Percentiles rank a stretch among this genome's conserved stretches.
Evolutionary conservation across 2,113 vertebrate genomes (phyloP).

Genomic region (Amphilophus citrinellus): DNA sequence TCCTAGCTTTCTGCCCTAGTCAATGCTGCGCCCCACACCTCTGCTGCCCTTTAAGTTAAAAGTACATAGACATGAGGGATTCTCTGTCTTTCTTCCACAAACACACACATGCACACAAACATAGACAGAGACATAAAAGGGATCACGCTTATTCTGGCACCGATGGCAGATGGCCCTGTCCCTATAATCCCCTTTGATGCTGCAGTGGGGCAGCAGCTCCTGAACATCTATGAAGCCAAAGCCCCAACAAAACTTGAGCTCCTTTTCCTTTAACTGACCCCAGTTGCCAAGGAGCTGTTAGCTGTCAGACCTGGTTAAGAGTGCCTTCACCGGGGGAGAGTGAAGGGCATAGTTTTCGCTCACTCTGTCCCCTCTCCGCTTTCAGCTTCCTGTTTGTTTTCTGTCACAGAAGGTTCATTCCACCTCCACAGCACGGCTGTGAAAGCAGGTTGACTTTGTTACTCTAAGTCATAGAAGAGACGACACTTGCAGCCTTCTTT

Average conservation of each 20-base stretch:
- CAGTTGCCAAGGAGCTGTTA: slow-evolving; percentile 82
- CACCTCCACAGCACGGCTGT: slow-evolving; percentile 43
- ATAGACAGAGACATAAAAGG: slow-evolving; percentile 80
- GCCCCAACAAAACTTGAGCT: slow-evolving; percentile 83
- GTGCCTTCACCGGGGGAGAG: slow-evolving; percentile 73
- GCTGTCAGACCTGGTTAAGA: slow-evolving; percentile 83
- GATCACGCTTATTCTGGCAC: slow-evolving; percentile 76
- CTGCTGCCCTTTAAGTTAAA: slow-evolving; percentile 69
- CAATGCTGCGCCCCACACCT: slow-evolving; percentile 43
- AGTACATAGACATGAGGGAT: slow-evolving; percentile 59
- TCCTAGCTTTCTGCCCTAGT: slow-evolving; percentile 29
- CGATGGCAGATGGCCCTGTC: slow-evolving; percentile 80
- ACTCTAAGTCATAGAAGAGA: slow-evolving; percentile 31
- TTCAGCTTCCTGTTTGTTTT: slow-evolving; percentile 75
- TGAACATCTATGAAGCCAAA: slow-evolving; percentile 81
- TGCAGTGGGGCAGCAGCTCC: slow-evolving; percentile 83
- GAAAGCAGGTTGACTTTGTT: slow-evolving; percentile 49
- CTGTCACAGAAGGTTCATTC: slow-evolving; percentile 65
- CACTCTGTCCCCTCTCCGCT: slow-evolving; percentile 33
- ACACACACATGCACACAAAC: slow-evolving; percentile 54
- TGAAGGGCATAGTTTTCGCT: slow-evolving; percentile 77
- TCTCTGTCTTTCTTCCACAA: slow-evolving; percentile 46
- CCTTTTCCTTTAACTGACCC: slow-evolving; percentile 86
- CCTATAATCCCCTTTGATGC: slow-evolving; percentile 86
- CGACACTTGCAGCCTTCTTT: slow-evolving; percentile 45